Evolutionary conservation across 2,113 vertebrate species (phyloP), one percentile per base, ranked within the genome.

Genomic region (Onychostoma macrolepis): DNA sequence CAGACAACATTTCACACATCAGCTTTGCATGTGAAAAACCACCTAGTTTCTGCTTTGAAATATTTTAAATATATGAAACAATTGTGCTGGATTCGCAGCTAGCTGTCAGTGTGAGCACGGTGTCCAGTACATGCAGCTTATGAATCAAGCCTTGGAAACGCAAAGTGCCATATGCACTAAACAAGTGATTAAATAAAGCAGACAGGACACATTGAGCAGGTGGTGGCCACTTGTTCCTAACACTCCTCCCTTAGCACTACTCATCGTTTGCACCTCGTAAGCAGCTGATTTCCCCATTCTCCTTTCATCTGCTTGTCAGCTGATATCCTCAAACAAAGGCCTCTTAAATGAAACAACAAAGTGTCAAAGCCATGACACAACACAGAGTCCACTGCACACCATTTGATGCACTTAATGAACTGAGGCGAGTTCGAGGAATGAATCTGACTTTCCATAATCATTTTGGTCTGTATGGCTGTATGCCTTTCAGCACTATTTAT

Each of bases 241-340:
- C 61, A 28, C 74, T 41, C 63, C 28, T 9, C 63, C 74, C 48
- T 77, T 28, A 75, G n/a, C 41, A 48, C 50, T 45, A 11, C 78
- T 82, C 56, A 50, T 85, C 36, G 45, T 87, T 87, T 85, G 36
- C 86, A 85, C 86, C 58, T 84, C 86, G 38, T 79, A 72, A 85
- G 67, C n/a, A 4, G 63, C 38, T 72, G 38, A 80, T 56, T 83
- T 83, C 24, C 65, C 6, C 58, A 48, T 63, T 72, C 65, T 83
- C 50, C 2, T 61, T 69, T 45, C 41, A 83, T 21, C 41, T 69
- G 28, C 19, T 8, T 33, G 61, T 82, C 80, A 67, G 36, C 58
- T 45, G 58, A 81, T 45, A 28, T 65, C 58, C 26, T 81, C 58
- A 67, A 82, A 82, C 80, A 82, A 43, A 45, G 80, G 38, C 63